Conservation (phyloP, 2,888 invertebrate species). For the Agriopis aurantiaria region DNA sequence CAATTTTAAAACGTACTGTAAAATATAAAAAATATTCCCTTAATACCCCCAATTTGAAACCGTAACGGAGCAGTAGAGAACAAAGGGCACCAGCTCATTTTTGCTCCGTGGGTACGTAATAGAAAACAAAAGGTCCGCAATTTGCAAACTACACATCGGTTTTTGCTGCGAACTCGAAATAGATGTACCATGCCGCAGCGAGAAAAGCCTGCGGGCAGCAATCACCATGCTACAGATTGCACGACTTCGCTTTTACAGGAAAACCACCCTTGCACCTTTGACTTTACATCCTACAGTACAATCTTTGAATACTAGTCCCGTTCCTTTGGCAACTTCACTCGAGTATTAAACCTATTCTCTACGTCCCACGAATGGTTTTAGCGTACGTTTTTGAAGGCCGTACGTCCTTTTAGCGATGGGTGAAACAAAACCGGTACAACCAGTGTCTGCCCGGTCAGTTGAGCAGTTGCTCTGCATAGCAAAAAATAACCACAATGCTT, state of each 20-base stretch:
- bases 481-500: slow-evolving; percentile 70
- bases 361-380: slow-evolving; percentile 45
- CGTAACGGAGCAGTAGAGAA: slow-evolving; percentile 28
- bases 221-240: slow-evolving; percentile 53
- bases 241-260: slow-evolving; percentile 37
- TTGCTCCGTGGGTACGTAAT: slow-evolving; percentile 35
- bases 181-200: slow-evolving; percentile 55
- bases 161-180: slow-evolving; percentile 58
- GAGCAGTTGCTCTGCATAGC: slow-evolving; percentile 68
- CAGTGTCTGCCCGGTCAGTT: slow-evolving; percentile 69
- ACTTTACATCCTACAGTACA: slow-evolving; percentile 50
- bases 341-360: slow-evolving; percentile 14
- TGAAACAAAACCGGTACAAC: slow-evolving; percentile 71
- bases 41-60: slow-evolving; percentile 22
- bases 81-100: slow-evolving; percentile 39
- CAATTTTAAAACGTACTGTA: not conserved
- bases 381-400: slow-evolving; percentile 27
- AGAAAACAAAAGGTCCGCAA: slow-evolving; percentile 53
- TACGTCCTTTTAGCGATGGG: slow-evolving; percentile 47
- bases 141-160: slow-evolving; percentile 56
- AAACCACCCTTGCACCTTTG: slow-evolving; percentile 49
- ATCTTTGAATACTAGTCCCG: slow-evolving; percentile 33
- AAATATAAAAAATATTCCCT: slow-evolving; percentile 2
- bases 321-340: slow-evolving; percentile 17
- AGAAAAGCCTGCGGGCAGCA: slow-evolving; percentile 63